Conservation (phyloP, 2,797 vertebrate species). For the Coranthus polyacanthus region DNA sequence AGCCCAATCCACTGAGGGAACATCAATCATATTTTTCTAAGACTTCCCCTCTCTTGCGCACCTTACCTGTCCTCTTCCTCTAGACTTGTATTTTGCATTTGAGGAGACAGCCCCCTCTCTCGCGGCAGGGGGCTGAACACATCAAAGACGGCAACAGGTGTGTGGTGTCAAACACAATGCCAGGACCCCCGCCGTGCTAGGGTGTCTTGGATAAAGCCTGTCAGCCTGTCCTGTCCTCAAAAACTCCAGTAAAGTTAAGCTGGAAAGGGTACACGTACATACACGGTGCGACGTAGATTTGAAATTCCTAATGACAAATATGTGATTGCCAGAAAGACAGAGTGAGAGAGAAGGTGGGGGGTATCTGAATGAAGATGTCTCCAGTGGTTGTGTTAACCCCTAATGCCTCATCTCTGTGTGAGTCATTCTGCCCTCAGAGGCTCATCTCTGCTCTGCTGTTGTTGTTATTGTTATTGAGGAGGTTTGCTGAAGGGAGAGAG, state of each 20-base stretch:
- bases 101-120: constrained; percentile 64
- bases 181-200: constrained; percentile 70
- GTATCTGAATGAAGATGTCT: constrained; percentile 58
- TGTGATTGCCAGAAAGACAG: constrained; percentile 35
- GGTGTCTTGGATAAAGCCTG: constrained; percentile 78
- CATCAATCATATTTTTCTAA: constrained; percentile 79
- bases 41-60: constrained; percentile 56
- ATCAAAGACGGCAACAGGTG: constrained; percentile 83
- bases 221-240: constrained; percentile 69
- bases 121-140: constrained; percentile 70
- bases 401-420: constrained; percentile 63
- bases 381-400: constrained; percentile 75
- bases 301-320: constrained; percentile 57
- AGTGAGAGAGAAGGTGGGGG: constrained; percentile 23
- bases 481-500: constrained; percentile 46
- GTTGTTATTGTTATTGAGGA: constrained; percentile 73
- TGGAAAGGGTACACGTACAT: constrained; percentile 26
- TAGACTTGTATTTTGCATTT: constrained; percentile 75
- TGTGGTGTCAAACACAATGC: constrained; percentile 79
- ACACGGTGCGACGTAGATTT: constrained; percentile 38
- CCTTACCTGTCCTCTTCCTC: constrained; percentile 69
- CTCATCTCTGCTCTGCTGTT: constrained; percentile 61
- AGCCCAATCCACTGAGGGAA: constrained; percentile 66
- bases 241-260: constrained; percentile 72
- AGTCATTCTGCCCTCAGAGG: constrained; percentile 70